These are phyloP conservation scores for Callipepla californica DNA, from an alignment of 2,113 vertebrate species.

Conservation along the genomic window DNA sequence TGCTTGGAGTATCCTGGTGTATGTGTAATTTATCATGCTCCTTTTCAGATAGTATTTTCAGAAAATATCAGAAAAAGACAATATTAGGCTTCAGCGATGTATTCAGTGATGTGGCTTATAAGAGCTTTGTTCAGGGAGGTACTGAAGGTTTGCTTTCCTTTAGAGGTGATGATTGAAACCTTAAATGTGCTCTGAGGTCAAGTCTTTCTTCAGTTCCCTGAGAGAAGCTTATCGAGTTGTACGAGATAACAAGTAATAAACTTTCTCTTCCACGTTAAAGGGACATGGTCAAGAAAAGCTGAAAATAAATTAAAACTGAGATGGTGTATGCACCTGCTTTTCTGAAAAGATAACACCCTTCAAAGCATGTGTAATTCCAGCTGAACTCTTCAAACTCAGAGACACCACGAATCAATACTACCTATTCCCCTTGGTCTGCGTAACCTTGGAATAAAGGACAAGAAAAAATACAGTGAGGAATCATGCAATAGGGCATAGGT, in stretches of 20 bases:
- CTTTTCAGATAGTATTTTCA: not conserved
- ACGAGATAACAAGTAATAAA: conserved; percentile 49
- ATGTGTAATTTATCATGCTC: not conserved
- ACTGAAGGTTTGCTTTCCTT: not conserved
- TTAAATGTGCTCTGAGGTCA: not conserved
- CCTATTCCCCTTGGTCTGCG: not conserved
- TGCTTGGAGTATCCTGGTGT: not conserved
- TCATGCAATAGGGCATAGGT: not conserved
- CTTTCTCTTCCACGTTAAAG: conserved; percentile 33
- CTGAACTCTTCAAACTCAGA: conserved; percentile 21
- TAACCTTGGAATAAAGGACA: conserved; percentile 47
- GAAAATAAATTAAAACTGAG: conserved; percentile 35
- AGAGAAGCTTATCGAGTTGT: conserved; percentile 35
- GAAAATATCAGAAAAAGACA: not conserved
- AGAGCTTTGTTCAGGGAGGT: not conserved
- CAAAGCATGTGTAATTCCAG: conserved; percentile 12
- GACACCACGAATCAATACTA: conserved; percentile 26
- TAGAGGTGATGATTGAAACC: not conserved
- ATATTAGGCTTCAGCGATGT: not conserved
- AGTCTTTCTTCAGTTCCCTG: not conserved
- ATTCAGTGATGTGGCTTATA: not conserved
- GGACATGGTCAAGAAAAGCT: not conserved
- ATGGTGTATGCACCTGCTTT: conserved; percentile 19
- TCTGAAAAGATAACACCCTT: conserved; percentile 12
- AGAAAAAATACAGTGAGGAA: not conserved